Evolutionary conservation across 2,113 vertebrate genomes (phyloP).

Genomic region (Stercorarius parasiticus): DNA sequence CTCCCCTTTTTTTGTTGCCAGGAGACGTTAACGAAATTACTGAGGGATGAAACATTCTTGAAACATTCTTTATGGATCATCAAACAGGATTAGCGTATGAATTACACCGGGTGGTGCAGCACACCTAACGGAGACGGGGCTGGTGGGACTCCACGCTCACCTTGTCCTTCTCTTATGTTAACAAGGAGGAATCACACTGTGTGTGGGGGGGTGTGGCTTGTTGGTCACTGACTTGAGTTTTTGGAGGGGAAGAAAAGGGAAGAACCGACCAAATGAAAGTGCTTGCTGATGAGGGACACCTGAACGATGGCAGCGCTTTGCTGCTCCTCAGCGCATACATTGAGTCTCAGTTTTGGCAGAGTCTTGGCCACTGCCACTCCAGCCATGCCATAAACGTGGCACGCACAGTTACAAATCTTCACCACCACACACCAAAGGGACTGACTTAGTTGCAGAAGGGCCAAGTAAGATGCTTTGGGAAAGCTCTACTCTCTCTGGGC

Average conservation of each 20-base stretch:
- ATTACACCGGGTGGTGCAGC: background rate
- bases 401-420: background rate
- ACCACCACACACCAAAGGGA: accelerated
- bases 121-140: background rate
- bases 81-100: background rate
- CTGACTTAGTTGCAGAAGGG: background rate
- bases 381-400: accelerated
- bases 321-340: accelerated
- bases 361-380: background rate
- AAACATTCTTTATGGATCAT: slow-evolving; percentile 58
- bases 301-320: accelerated
- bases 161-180: background rate
- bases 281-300: background rate
- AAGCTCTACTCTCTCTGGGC: background rate
- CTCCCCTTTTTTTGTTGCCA: slow-evolving; percentile 22
- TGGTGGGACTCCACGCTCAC: background rate
- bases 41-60: slow-evolving; percentile 34
- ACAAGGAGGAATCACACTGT: background rate
- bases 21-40: slow-evolving; percentile 31
- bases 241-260: background rate
- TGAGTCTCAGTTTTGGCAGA: background rate
- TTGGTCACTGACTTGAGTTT: background rate
- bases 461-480: background rate
- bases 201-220: background rate
- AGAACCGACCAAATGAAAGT: background rate